Evolutionary conservation across 2,797 vertebrate species (phyloP).

Genomic region (Spinus olivaceus): DNA sequence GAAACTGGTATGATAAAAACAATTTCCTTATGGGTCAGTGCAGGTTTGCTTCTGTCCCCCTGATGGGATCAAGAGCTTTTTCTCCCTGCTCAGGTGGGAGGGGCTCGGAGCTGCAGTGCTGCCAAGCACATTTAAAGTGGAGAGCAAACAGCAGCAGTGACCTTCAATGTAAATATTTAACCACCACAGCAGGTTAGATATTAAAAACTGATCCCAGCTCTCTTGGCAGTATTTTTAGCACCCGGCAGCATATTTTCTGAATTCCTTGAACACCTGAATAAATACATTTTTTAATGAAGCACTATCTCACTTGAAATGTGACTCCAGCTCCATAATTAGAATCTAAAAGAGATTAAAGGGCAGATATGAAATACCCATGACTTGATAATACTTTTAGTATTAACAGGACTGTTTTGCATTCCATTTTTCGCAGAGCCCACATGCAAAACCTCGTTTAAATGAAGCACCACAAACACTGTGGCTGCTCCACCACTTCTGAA

Average conservation of each 20-base stretch:
- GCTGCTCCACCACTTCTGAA: not conserved
- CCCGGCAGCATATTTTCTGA: not conserved
- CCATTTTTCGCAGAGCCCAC: not conserved
- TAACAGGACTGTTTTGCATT: not conserved
- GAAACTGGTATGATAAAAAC: not conserved
- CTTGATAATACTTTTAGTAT: not conserved
- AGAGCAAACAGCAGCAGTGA: not conserved
- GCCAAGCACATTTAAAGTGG: not conserved
- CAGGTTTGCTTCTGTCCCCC: not conserved
- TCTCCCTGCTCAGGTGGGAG: not conserved
- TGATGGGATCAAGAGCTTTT: not conserved
- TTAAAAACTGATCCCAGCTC: not conserved
- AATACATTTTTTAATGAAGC: not conserved
- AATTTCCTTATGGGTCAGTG: not conserved
- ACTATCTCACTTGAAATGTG: not conserved
- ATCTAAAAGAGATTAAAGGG: not conserved
- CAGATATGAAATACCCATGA: not conserved
- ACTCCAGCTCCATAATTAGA: not conserved
- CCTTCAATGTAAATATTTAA: conserved; percentile 36
- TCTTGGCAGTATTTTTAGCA: not conserved
- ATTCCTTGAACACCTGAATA: conserved; percentile 26
- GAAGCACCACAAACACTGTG: not conserved
- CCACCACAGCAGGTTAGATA: not conserved
- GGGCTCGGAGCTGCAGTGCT: not conserved
- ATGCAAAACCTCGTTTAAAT: not conserved